These are phyloP conservation scores for Apodemia mormo DNA, from an alignment of 2,888 invertebrate genomes.

Conservation along the genomic window DNA sequence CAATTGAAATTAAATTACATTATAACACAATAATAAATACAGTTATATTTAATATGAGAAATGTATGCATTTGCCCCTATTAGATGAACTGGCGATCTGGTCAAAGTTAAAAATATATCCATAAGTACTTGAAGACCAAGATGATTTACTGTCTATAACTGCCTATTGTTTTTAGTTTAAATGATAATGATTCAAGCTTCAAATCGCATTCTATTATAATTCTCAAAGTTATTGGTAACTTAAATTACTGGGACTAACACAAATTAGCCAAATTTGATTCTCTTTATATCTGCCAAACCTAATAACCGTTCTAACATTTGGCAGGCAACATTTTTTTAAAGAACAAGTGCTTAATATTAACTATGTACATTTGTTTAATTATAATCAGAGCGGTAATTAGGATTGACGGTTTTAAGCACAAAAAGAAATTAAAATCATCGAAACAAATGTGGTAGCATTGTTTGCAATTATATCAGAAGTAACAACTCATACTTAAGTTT, in stretches of 20 bases:
- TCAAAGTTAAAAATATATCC: background rate
- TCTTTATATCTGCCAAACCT: background rate
- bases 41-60: background rate
- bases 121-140: background rate
- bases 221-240: too few relatives aligned
- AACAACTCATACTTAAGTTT: background rate
- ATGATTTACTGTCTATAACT: background rate
- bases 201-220: background rate
- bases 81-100: conserved; percentile 12
- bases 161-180: background rate
- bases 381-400: background rate
- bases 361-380: background rate
- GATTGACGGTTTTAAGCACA: background rate
- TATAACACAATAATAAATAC: background rate
- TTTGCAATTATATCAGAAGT: background rate
- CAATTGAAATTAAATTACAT: background rate
- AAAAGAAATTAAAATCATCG: background rate
- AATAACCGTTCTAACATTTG: background rate
- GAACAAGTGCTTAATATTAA: background rate
- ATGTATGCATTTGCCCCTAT: background rate
- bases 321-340: background rate
- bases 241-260: background rate
- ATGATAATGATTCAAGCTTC: conserved; percentile 1
- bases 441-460: background rate
- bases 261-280: background rate